Base-by-base conservation (phyloP, 2,888 invertebrate species). In the Apotomis turbidana region DNA sequence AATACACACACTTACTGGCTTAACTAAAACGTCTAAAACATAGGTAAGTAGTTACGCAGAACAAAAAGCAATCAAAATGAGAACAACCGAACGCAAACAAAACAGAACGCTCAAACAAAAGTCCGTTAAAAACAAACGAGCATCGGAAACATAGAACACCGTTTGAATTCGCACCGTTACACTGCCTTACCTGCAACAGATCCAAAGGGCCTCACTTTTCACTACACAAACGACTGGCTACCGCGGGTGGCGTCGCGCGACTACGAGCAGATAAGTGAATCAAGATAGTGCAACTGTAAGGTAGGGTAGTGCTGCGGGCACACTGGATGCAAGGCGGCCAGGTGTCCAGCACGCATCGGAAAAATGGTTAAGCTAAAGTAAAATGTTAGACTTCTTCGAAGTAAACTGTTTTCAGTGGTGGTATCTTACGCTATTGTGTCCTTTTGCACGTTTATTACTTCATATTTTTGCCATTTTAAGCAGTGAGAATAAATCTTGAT, bases 181-280 rank as follows among this genome's bases (percentile, higher is more conserved):
- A 49, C 55, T 27, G 41, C 55, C 72, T 68, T 63, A 72, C 72
- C 72, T 72, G 55, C 46, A 49, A 68, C n/a, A 63, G 46, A 72
- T 68, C 71, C 71, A 68, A 68, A 67, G 61, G 49, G 55, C 61
- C 58, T 54, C 66, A 70, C 64, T 64, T 64, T 62, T 63, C 72
- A 68, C 75, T 74, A 68, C 57, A 68, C 76, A 71, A 55, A 77
- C 91, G 87, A 87, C 88, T 85, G 89, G 67, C 86, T 79, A 81
- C 83, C 81, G 81, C 84, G 85, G 81, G 78, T 82, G 83, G 83
- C 84, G 83, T 80, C 77, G 79, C 82, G 76, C 82, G 82, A 91
- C 91, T 91, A 82, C 81, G 84, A 80, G 81, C 80, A 89, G 91
- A 91, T 91, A 90, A 90, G 82, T 87, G 85, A 87, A 86, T 89